Percentiles rank a stretch among this genome's conserved stretches.
These are phyloP conservation scores for Octonoba sinensis DNA, from an alignment of 2,888 invertebrate genomes.

Conservation along the genomic window DNA sequence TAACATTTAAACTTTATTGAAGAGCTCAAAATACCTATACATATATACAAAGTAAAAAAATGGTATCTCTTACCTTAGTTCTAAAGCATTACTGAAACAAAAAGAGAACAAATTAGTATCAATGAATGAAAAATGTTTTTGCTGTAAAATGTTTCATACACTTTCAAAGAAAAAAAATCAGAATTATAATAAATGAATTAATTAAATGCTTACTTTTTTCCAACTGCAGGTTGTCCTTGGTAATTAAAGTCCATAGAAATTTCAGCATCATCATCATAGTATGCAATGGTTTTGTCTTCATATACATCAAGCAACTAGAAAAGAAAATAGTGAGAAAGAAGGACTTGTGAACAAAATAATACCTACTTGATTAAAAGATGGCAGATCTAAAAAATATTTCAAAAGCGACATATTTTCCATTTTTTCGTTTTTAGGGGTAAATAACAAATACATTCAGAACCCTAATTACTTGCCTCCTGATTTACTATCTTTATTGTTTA, in stretches of 20 bases:
- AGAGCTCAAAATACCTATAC: no score
- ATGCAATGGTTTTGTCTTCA: conserved; percentile 35
- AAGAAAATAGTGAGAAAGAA: neutral
- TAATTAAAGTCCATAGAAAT: conserved; percentile 59
- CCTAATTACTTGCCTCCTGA: no score
- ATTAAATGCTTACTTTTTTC: conserved; percentile 21
- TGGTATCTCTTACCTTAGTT: conserved; percentile 30
- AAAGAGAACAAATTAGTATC: conserved; percentile 1
- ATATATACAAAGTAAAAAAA: no score
- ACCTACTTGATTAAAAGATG: no score
- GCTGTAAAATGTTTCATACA: neutral
- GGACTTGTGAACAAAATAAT: no score
- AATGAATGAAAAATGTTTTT: neutral
- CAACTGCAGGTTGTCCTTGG: conserved; percentile 46
- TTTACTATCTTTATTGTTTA: no score
- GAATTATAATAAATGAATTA: neutral
- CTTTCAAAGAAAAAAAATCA: neutral
- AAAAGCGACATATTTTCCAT: no score
- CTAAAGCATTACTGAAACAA: conserved; percentile 38
- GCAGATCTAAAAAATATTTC: no score
- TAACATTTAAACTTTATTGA: no score
- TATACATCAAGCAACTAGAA: conserved; percentile 35
- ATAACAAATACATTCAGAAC: no score
- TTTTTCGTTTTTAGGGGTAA: no score
- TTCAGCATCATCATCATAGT: conserved; percentile 50